Base-by-base conservation (phyloP, 2,113 vertebrate genomes). In the Epinephelus cyanopodus region DNA sequence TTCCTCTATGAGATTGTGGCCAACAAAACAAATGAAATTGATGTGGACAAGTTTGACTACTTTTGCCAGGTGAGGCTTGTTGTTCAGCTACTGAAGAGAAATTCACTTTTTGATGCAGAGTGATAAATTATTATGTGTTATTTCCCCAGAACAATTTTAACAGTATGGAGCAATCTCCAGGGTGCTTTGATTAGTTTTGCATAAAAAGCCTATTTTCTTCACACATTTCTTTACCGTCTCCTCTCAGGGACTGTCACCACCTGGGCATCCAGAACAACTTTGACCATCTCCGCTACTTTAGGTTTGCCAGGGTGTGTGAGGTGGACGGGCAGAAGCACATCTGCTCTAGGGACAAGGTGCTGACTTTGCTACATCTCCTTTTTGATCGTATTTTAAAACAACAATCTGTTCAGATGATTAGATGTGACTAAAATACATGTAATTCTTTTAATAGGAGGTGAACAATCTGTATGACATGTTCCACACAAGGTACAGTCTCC, bases 41-140 rank as follows among this genome's bases (percentile, higher is more conserved):
- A 99, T 6, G 97, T 99, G 84, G 97, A 99, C 93, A 99, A 99
- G 67, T 98, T 97, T 96, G 97, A 99, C 82, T 99, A 99, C 85
- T 97, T 97, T 99, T 92, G 97, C 97, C 73, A 97, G 98, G 97
- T 99, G 92, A 25, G 77, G 1, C 2, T 61, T 72, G 15, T 47
- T 58, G 0, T 54, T 25, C 14, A 9, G 7, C 2, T 54, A 42
- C 7, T 57, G 15, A 42, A 13, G 27, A 54, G 23, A 15, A 10
- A 45, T 29, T 66, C 12, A 54, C 5, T 53, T 39, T 65, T 0
- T 56, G 2, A 39, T 29, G 10, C 39, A 4, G 1, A 58, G 13
- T 27, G 17, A 71, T 9, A 6, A 77, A 37, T n/a, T 64, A 10
- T 8, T 29, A 10, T 37, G 6, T 12, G 67, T 15, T 29, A 27